Conservation (phyloP, 2,113 vertebrate species). For the Podarcis muralis region DNA sequence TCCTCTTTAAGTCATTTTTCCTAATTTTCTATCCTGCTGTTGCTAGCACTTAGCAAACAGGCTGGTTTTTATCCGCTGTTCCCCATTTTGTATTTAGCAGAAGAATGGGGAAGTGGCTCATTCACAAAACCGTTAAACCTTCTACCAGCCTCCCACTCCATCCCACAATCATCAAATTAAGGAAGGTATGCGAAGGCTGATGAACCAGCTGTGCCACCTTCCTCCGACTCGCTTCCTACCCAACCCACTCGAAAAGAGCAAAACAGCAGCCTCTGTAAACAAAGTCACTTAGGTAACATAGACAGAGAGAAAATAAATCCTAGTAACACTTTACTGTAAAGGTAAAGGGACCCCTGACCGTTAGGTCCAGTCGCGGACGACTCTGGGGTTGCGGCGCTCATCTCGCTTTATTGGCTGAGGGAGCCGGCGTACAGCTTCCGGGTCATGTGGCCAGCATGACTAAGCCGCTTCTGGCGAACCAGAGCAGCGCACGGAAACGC, state of each 20-base stretch:
- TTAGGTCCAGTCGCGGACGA: too few species aligned
- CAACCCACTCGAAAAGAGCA: background rate
- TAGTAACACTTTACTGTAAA: too few species aligned
- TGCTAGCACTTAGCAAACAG: background rate
- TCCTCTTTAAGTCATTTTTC: constrained; percentile 45
- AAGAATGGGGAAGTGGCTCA: background rate
- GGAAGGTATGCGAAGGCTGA: background rate
- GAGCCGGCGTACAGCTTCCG: too few species aligned
- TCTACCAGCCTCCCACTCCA: background rate
- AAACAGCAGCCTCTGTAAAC: background rate
- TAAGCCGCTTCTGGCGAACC: too few species aligned
- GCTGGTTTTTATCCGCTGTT: background rate
- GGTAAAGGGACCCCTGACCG: too few species aligned
- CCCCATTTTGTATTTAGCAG: background rate
- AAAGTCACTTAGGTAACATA: too few species aligned
- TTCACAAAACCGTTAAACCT: background rate
- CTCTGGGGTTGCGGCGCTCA: too few species aligned
- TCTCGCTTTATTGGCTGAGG: too few species aligned
- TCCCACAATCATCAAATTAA: background rate
- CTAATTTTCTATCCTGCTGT: constrained; percentile 18
- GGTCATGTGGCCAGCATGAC: too few species aligned
- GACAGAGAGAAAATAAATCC: too few species aligned
- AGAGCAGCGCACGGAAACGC: too few species aligned
- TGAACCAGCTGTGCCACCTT: too few species aligned
- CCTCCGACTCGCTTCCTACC: background rate